Percentiles rank a stretch among this genome's conserved stretches.
Conservation (phyloP, 2,113 vertebrate genomes). For the Nannospalax galili region DNA sequence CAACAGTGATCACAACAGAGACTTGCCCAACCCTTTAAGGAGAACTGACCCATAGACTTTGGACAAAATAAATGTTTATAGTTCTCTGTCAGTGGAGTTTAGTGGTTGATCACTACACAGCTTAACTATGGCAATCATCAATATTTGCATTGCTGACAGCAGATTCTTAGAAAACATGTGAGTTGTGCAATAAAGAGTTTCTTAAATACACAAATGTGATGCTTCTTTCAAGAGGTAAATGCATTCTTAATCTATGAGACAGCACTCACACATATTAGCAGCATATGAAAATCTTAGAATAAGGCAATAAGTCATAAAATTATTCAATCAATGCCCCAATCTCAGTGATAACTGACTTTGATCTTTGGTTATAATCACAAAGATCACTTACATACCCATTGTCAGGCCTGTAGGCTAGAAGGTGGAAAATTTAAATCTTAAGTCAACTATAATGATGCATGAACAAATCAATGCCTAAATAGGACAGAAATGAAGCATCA, state of each 20-base stretch:
- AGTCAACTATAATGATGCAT: background rate
- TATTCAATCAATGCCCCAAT: background rate
- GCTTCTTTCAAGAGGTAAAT: background rate
- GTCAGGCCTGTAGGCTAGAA: background rate
- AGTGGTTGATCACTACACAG: background rate
- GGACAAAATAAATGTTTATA: background rate
- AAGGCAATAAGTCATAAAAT: background rate
- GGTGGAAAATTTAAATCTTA: background rate
- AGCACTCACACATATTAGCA: background rate
- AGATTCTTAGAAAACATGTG: background rate
- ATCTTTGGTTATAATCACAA: background rate
- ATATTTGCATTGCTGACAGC: background rate
- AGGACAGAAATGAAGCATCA: background rate
- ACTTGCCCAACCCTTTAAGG: background rate
- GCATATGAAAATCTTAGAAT: background rate
- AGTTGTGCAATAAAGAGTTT: background rate
- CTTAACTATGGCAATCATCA: background rate
- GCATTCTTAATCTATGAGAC: background rate
- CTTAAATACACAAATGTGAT: background rate
- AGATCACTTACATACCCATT: background rate
- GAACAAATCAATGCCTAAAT: background rate
- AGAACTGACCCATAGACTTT: background rate
- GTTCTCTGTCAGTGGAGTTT: background rate
- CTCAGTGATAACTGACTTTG: background rate
- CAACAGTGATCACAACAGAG: background rate